phyloP scores from a whole-genome alignment of 2,113 vertebrate genomes.

The Limnothrissa miodon region DNA sequence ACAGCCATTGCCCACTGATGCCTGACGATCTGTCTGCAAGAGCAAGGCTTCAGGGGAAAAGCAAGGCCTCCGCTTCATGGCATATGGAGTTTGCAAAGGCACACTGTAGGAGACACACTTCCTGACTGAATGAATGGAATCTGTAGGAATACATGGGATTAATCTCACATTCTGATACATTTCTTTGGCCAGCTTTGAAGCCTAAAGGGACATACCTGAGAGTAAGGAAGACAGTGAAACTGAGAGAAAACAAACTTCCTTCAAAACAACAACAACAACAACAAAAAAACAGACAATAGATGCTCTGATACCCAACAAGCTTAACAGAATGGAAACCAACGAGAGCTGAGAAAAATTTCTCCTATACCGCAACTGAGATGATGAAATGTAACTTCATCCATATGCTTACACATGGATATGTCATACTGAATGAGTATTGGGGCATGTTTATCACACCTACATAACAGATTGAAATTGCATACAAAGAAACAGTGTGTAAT shows the following conservation, averaged over 20 bases:
- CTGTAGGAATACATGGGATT: not conserved
- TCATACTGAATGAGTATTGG: not conserved
- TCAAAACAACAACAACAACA: not conserved
- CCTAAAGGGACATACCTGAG: not conserved
- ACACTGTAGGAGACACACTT: constrained; percentile 2
- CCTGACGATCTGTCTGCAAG: constrained; percentile 44
- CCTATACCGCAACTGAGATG: not conserved
- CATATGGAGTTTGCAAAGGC: not conserved
- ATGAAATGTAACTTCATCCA: not conserved
- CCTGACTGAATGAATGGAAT: not conserved
- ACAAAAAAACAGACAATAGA: not conserved
- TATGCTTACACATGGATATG: not conserved
- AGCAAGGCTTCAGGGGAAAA: constrained; percentile 25
- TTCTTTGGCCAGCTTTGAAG: not conserved
- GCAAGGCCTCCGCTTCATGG: constrained; percentile 21
- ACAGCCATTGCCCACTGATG: constrained; percentile 28
- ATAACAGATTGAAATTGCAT: not conserved
- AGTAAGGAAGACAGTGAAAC: not conserved
- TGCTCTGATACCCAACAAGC: not conserved
- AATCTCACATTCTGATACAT: not conserved
- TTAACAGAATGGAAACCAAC: not conserved
- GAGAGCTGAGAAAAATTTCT: not conserved
- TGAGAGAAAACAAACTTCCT: not conserved
- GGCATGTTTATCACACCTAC: not conserved
- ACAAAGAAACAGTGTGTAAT: too few relatives aligned